These are phyloP conservation scores for Chaenogobius annularis DNA, from an alignment of 2,113 vertebrate species.

Conservation along the genomic window DNA sequence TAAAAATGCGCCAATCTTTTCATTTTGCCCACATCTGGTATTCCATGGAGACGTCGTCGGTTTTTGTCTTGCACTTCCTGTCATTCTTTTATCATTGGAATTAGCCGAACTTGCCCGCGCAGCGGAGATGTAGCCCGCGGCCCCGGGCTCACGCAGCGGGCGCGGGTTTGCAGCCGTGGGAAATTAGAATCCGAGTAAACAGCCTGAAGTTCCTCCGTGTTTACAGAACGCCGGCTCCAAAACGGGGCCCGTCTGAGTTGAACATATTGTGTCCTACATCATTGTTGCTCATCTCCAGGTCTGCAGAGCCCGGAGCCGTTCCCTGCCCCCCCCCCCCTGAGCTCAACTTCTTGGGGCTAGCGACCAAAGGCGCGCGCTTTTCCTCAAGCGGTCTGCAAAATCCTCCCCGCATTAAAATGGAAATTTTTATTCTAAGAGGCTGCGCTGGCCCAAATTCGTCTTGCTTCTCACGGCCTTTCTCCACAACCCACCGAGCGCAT, in stretches of 20 bases:
- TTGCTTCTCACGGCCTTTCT: slow-evolving; percentile 59
- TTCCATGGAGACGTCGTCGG: too few species aligned
- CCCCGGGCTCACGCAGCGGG: too few species aligned
- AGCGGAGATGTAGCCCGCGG: too few species aligned
- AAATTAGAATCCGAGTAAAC: background rate
- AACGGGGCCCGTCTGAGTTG: background rate
- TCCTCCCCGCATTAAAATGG: slow-evolving; percentile 39
- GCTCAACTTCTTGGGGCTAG: slow-evolving; percentile 11
- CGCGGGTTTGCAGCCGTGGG: background rate
- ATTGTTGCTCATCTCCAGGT: background rate
- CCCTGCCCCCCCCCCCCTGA: background rate
- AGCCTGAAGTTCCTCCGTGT: background rate
- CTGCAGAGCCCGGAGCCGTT: too few species aligned
- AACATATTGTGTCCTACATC: background rate
- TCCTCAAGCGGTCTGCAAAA: slow-evolving; percentile 32
- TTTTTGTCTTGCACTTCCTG: too few species aligned
- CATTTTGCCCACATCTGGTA: too few species aligned
- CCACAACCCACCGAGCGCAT: slow-evolving; percentile 61
- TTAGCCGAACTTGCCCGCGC: too few species aligned
- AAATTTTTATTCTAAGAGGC: slow-evolving; percentile 59
- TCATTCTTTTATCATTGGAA: too few species aligned
- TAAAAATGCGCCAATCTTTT: too few species aligned
- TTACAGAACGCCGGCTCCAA: too few species aligned
- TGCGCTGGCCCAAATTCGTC: slow-evolving; percentile 44
- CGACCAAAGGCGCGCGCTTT: slow-evolving; percentile 34